A percentile compares a stretch with the other conserved stretches of the same genome.
Evolutionary conservation across 2,113 vertebrate species (phyloP).

Genomic region (Archocentrus centrarchus): DNA sequence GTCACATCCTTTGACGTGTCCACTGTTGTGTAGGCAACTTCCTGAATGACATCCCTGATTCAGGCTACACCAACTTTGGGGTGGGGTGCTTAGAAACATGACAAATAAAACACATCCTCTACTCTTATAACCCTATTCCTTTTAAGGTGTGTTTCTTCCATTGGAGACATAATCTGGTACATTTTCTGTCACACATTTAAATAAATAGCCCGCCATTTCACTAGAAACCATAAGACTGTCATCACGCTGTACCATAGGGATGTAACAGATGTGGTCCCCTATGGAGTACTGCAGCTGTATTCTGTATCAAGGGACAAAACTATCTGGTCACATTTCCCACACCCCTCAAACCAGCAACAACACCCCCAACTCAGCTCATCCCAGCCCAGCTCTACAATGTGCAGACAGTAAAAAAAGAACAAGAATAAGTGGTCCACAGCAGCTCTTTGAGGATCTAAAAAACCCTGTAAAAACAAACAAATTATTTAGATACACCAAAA

Average conservation of each 20-base stretch:
- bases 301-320: conserved; percentile 17
- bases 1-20: conserved; percentile 56
- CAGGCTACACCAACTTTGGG: not conserved
- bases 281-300: conserved; percentile 47
- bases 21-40: conserved; percentile 17
- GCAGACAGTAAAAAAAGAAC: not conserved
- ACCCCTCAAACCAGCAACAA: conserved; percentile 2
- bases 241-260: conserved; percentile 10
- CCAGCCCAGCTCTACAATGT: not conserved
- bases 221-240: not conserved
- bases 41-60: conserved; percentile 34
- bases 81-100: not conserved
- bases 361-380: not conserved
- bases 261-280: conserved; percentile 30
- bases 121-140: not conserved
- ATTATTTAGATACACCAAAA: not conserved
- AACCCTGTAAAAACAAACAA: not conserved
- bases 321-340: conserved; percentile 48
- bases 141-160: not conserved
- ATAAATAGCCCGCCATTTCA: not conserved
- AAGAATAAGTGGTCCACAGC: not conserved
- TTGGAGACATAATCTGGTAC: not conserved
- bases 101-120: not conserved
- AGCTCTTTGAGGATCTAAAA: not conserved
- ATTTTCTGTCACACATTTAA: not conserved